Conservation (phyloP, 92 coral and sea anemone genomes). For the Epizoanthus stellaris region DNA sequence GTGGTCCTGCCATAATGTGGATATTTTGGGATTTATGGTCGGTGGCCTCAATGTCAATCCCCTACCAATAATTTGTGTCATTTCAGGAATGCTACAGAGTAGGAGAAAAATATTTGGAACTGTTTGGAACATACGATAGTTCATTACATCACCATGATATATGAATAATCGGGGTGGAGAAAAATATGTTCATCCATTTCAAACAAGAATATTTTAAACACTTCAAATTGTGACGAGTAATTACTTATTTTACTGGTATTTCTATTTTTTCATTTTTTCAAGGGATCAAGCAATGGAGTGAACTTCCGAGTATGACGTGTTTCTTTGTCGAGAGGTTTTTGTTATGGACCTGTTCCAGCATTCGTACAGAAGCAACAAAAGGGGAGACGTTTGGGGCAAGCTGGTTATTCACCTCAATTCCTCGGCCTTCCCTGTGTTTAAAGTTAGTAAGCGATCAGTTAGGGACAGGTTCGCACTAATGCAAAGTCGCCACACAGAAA, state of each 20-base stretch:
- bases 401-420: conserved; percentile 8
- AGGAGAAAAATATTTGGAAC: too few relatives aligned
- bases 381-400: conserved; percentile 57
- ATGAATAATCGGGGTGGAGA: too few relatives aligned
- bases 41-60: too few relatives aligned
- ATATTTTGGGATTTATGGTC: too few relatives aligned
- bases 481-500: not conserved
- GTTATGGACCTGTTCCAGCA: conserved; percentile 42
- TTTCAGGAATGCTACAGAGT: too few relatives aligned
- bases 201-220: too few relatives aligned
- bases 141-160: too few relatives aligned
- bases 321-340: conserved; percentile 49
- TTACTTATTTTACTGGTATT: not conserved
- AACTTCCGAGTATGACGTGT: conserved; percentile 55
- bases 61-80: too few relatives aligned
- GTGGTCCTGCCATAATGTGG: too few relatives aligned
- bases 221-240: not conserved
- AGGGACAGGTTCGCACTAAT: conserved; percentile 28
- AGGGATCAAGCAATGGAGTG: conserved; percentile 58
- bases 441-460: conserved; percentile 6
- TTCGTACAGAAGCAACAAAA: conserved; percentile 40
- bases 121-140: too few relatives aligned
- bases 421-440: not conserved
- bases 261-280: not conserved
- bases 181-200: too few relatives aligned